Evolutionary conservation across 2,113 vertebrate genomes (phyloP).

Genomic region (Oncorhynchus keta): DNA sequence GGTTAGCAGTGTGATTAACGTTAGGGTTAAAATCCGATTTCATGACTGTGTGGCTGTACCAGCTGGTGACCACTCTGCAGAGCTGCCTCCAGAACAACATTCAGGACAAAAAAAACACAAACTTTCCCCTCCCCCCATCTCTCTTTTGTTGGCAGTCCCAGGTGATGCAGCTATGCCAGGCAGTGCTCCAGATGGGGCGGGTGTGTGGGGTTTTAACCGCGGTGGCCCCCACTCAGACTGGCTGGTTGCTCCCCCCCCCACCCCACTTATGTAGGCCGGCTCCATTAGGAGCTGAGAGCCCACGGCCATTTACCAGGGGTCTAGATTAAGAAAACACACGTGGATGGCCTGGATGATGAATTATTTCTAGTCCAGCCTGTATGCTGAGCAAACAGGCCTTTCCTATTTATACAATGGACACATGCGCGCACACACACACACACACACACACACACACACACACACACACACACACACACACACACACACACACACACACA

Average conservation of each 20-base stretch:
- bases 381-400: not conserved
- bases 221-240: not conserved
- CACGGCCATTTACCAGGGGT: not conserved
- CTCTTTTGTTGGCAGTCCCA: not conserved
- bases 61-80: too few relatives aligned
- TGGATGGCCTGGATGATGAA: conserved; percentile 9
- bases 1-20: too few relatives aligned
- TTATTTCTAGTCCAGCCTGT: conserved; percentile 15
- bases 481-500: not conserved
- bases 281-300: conserved; percentile 15
- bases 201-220: conserved; percentile 8
- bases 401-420: not conserved
- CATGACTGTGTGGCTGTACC: too few relatives aligned
- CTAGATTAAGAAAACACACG: conserved; percentile 18
- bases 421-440: not conserved
- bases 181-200: conserved; percentile 2
- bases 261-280: conserved; percentile 22
- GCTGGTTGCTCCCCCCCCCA: not conserved
- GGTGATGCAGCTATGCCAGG: not conserved
- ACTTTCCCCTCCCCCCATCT: too few relatives aligned
- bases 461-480: not conserved
- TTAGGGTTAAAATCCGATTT: too few relatives aligned
- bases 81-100: too few relatives aligned
- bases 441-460: not conserved
- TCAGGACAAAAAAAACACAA: too few relatives aligned